Base-by-base conservation (phyloP, 1,140 invertebrate species). In the Pinna nobilis region DNA sequence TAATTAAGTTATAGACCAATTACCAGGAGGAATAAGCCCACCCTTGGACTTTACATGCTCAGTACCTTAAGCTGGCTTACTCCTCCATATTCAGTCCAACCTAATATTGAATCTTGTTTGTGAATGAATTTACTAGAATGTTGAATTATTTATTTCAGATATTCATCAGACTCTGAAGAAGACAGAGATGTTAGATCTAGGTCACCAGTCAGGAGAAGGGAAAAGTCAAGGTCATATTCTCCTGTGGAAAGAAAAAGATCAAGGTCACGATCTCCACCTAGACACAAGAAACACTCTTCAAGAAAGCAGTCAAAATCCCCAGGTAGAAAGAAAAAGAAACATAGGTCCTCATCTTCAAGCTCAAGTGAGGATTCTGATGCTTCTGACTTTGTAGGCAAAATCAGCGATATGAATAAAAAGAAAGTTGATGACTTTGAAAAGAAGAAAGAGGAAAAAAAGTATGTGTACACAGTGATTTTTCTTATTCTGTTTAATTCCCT, bases 361-460 rank as follows among this genome's bases (percentile, higher is more conserved):
- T 70, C 67, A 50, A 25, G 25, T 18, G 32, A 25, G n/a, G 59
- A 55, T 28, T 57, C 33, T 1, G 47, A 41, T 53, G 65, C 51
- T 18, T 44, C 57, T 11, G 50, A 63, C 28, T 44, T 32, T 44
- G 20, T 37, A 3, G 59, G 49, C 33, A 61, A 41, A 20, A 53
- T 65, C n/a, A 72, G 49, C 15, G 63, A 73, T 41, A 72, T 63
- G 15, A 33, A 25, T 2, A 63, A 68, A 95, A 59, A 92, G 91
- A 37, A 92, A 92, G 71, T 92, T 92, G 7, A 90, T 94, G 3
- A 5, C 4, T 49, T 32, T 50, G 35, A 6, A 28, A n/a, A n/a
- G 3, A 47, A 33, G 35, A 49, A 37, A 35, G 44, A 41, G n/a
- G 33, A 23, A 64, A 51, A 35, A 57, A n/a, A n/a, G n/a, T n/a